These are phyloP conservation scores for Azorinus chamasolen DNA, from an alignment of 2,888 invertebrate species.

Conservation along the genomic window DNA sequence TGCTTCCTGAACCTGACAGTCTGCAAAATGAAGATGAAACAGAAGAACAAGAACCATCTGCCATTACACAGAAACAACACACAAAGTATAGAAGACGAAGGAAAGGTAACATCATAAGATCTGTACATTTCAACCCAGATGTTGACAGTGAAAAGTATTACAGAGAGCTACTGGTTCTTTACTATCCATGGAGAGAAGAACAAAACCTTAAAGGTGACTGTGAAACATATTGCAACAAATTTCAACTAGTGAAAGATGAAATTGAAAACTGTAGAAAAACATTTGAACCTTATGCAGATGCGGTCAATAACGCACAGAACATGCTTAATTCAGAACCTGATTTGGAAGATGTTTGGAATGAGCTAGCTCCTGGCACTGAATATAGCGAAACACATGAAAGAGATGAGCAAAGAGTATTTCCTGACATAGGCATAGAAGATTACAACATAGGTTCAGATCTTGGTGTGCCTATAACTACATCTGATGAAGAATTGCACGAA, in stretches of 20 bases:
- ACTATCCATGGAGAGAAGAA: constrained; percentile 78
- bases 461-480: constrained; percentile 36
- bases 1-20: constrained; percentile 7
- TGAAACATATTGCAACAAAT: constrained; percentile 28
- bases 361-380: constrained; percentile 53
- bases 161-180: constrained; percentile 76
- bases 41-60: constrained; percentile 4
- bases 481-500: neutral
- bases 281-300: constrained; percentile 46
- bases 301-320: constrained; percentile 42
- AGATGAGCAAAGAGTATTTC: constrained; percentile 15
- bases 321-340: constrained; percentile 24
- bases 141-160: constrained; percentile 72
- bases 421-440: constrained; percentile 43
- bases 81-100: constrained; percentile 31
- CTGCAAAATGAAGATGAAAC: constrained; percentile 26
- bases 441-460: constrained; percentile 58
- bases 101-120: constrained; percentile 46
- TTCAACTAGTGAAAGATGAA: constrained; percentile 17
- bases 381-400: too few relatives aligned
- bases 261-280: constrained; percentile 29
- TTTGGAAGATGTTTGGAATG: constrained; percentile 47
- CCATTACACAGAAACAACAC: too few relatives aligned
- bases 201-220: constrained; percentile 25
- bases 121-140: constrained; percentile 61